Evolutionary conservation across 2,888 invertebrate genomes (phyloP), one percentile per base, ranked within the genome.

Genomic region (Nasonovia ribisnigri): DNA sequence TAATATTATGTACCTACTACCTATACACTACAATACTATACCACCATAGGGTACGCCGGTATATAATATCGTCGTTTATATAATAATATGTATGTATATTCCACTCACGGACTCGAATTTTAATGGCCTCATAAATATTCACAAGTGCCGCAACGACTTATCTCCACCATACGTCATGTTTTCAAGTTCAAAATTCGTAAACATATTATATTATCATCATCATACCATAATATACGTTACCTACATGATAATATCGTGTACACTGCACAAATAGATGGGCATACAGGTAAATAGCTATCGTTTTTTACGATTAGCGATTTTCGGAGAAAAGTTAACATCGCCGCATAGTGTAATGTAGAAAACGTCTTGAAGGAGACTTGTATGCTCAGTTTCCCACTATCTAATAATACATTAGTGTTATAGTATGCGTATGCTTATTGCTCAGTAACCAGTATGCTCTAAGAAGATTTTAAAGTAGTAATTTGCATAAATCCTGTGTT

Each of bases 101-200:
- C 60, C 57, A 43, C 16, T 54, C 54, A 84, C 84, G 84, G 84
- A 91, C 54, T 91, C 54, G 43, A 36, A n/a, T 91, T 91, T 91
- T 91, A 91, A 91, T 84, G 43, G 84, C 43, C 91, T 91, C 91
- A 84, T 91, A 91, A 91, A 91, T 91, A 91, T 91, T 91, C 84
- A 91, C 48, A 46, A 36, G 48, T 51, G 24, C 88, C 36, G 11
- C 51, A n/a, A 13, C 87, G 87, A 43, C 87, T 77, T 77, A 46
- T 87, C 36, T 84, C 29, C 20, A 20, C 43, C 11, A 6, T n/a
- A n/a, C 42, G 84, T 42, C 42, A 42, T 51, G 51, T 84, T 84
- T 84, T 54, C 91, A 16, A 91, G 84, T 91, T 91, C 51, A 51
- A 91, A 84, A 91, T 91, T 91, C 54, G 51, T 84, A 51, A 90